phyloP scores from a whole-genome alignment of 2,797 vertebrate species.

The Sandelia bainsii region DNA sequence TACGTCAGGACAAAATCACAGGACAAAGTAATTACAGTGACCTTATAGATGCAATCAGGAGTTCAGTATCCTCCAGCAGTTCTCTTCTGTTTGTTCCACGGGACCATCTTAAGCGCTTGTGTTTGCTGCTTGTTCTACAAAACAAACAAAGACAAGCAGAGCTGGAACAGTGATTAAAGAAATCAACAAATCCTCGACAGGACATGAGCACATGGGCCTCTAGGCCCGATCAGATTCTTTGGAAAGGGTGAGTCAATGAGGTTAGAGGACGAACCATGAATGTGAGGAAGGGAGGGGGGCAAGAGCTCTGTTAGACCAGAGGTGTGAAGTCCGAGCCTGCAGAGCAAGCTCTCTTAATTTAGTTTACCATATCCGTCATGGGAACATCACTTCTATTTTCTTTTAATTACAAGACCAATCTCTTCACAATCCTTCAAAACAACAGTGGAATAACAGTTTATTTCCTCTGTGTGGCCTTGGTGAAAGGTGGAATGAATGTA shows the following conservation, averaged over 20 bases:
- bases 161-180: constrained; percentile 84
- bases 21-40: constrained; percentile 72
- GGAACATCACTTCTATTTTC: constrained; percentile 87
- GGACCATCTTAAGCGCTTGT: constrained; percentile 71
- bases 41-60: constrained; percentile 79
- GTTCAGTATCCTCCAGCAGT: constrained; percentile 69
- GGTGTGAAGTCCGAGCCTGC: constrained; percentile 81
- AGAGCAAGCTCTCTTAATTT: constrained; percentile 71
- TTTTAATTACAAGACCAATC: constrained; percentile 86
- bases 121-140: constrained; percentile 80
- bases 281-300: constrained; percentile 23
- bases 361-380: constrained; percentile 84
- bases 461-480: constrained; percentile 81
- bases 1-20: constrained; percentile 64
- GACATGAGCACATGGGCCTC: constrained; percentile 85
- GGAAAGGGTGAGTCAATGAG: constrained; percentile 84
- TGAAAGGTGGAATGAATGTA: constrained; percentile 53
- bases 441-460: constrained; percentile 84
- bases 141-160: constrained; percentile 83
- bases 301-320: constrained; percentile 66
- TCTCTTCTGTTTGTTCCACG: constrained; percentile 71
- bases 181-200: constrained; percentile 86
- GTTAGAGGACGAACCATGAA: constrained; percentile 64
- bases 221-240: constrained; percentile 80
- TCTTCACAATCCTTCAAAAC: constrained; percentile 83